Evolutionary conservation across 2,113 vertebrate species (phyloP).

Genomic region (Archocentrus centrarchus): DNA sequence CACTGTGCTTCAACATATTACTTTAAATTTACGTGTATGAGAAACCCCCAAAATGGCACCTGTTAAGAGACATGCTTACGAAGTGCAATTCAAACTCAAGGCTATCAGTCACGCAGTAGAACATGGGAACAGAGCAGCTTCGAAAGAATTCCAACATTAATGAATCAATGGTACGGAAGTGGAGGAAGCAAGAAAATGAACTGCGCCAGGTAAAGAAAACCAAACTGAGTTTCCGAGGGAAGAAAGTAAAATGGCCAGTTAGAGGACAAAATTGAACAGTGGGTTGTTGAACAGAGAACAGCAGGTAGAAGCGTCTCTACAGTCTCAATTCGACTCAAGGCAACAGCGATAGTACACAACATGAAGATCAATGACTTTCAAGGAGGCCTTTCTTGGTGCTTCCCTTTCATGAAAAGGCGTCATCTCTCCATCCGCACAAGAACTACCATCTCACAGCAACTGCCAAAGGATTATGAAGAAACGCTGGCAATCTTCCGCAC

Average conservation of each 20-base stretch:
- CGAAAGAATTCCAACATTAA: constrained; percentile 53
- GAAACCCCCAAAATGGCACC: neutral
- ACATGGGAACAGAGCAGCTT: constrained; percentile 50
- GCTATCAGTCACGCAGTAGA: neutral
- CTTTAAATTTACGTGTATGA: neutral
- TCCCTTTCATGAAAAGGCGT: constrained; percentile 43
- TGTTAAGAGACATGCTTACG: neutral
- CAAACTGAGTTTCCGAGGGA: neutral
- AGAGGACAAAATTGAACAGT: constrained; percentile 33
- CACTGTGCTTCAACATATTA: no score
- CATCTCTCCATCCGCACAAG: constrained; percentile 13
- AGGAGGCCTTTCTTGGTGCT: constrained; percentile 42
- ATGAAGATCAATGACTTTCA: constrained; percentile 24
- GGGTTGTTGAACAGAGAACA: constrained; percentile 44
- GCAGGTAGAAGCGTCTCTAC: neutral
- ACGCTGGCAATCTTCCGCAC: no score
- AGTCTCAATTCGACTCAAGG: neutral
- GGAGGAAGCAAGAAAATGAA: constrained; percentile 33
- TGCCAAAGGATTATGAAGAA: no score
- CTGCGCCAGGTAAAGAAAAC: constrained; percentile 45
- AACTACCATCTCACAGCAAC: no score
- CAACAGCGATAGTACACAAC: neutral
- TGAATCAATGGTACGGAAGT: constrained; percentile 29
- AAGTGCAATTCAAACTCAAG: neutral
- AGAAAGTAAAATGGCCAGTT: constrained; percentile 47